Conservation (phyloP, 2,888 invertebrate species). For the Andrena praecox region DNA sequence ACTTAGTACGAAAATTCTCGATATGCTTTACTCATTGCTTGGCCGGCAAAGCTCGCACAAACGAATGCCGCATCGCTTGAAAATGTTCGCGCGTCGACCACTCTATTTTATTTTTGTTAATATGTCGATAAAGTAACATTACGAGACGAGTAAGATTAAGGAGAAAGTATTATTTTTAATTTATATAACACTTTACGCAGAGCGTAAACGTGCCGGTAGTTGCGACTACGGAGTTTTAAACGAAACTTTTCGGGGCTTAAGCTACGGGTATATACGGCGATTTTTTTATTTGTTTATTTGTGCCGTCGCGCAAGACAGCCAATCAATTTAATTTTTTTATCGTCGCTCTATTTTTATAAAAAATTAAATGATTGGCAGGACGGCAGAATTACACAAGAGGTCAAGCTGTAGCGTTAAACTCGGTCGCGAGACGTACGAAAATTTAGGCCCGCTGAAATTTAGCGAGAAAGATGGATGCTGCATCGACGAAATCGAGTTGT, state of each 20-base stretch:
- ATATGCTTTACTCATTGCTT: constrained; percentile 54
- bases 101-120: constrained; percentile 63
- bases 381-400: neutral
- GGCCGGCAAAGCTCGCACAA: neutral
- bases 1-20: constrained; percentile 19
- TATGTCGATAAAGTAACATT: constrained; percentile 62
- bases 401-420: constrained; percentile 30
- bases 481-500: constrained; percentile 23
- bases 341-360: constrained; percentile 77
- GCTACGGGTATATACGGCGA: constrained; percentile 25
- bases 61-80: constrained; percentile 1
- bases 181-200: constrained; percentile 67
- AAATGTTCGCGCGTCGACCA: constrained; percentile 50
- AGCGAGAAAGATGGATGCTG: neutral
- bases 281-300: constrained; percentile 51
- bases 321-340: constrained; percentile 79
- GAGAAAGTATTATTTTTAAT: constrained; percentile 78
- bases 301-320: constrained; percentile 62
- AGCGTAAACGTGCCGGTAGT: constrained; percentile 64
- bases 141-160: constrained; percentile 62
- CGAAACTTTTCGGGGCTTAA: constrained; percentile 67
- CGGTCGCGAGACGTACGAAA: constrained; percentile 23
- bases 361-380: constrained; percentile 79
- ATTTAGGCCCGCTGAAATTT: constrained; percentile 10
- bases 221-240: constrained; percentile 54